Evolutionary conservation across 2,888 invertebrate genomes (phyloP), one percentile per base, ranked within the genome.

Genomic region (Pyrocoelia pectoralis): DNA sequence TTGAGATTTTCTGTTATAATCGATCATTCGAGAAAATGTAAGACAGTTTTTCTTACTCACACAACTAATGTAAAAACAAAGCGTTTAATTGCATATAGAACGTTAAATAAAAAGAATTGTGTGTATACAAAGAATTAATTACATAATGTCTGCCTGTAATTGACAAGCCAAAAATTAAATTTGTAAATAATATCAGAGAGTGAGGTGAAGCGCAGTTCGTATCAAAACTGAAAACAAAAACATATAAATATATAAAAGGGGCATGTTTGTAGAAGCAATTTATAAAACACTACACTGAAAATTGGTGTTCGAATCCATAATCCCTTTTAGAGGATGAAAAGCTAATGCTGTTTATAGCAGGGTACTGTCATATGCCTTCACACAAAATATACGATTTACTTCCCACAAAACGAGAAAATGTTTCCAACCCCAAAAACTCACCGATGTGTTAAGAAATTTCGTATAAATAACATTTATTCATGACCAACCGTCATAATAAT

Each of bases 281-380:
- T 33, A 33, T 33, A 33, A 33, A 33, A 33, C 33, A 33, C 33
- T 33, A 33, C 33, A 33, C 8, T 33, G 33, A 33, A 33, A 33
- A n/a, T 33, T 33, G 33, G 33, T 33, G 33, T 33, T 33, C 33
- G 33, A 33, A 33, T 33, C 33, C 33, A 33, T 33, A 33, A 33
- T 33, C 33, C 33, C 33, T 33, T 33, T 33, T 33, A 33, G 33
- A n/a, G 33, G 33, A 33, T 33, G 33, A 33, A 33, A 33, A 33
- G 33, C 33, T 33, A 33, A 33, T 33, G 33, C 33, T 33, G 33
- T 33, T 33, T 33, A 33, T n/a, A 33, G 33, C n/a, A 33, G 33
- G 33, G 33, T n/a, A 33, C 33, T 33, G 33, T 33, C 33, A 33
- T 33, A 33, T 33, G 33, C 33, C 33, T 33, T 33, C 33, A 33